Percentiles rank a stretch among this genome's conserved stretches.
phyloP scores from a whole-genome alignment of 2,888 invertebrate genomes.

The Pandemis cinnamomeana region DNA sequence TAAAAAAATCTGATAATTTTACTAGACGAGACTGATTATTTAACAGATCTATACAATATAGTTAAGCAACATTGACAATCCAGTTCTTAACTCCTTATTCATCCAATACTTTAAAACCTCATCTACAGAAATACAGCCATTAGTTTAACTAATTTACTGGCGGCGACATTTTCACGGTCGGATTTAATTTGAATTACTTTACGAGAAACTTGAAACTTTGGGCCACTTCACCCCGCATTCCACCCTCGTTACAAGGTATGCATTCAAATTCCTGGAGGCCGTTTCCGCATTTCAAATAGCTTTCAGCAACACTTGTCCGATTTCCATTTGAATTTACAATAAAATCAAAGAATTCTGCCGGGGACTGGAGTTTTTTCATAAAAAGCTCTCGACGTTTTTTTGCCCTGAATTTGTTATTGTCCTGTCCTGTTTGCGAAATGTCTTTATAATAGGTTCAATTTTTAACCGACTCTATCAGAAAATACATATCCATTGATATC shows the following conservation, averaged over 20 bases:
- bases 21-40: no score
- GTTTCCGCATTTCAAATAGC: slow-evolving; percentile 13
- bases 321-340: neutral
- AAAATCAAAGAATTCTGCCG: neutral
- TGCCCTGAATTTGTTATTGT: no score
- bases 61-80: neutral
- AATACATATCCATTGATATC: no score
- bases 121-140: neutral
- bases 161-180: neutral
- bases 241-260: slow-evolving; percentile 17
- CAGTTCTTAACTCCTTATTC: no score
- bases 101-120: neutral
- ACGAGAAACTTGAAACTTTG: neutral
- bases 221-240: slow-evolving; percentile 1
- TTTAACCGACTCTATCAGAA: no score
- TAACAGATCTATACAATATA: no score
- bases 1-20: no score
- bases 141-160: slow-evolving; percentile 1
- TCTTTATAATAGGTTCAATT: no score
- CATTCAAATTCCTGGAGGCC: slow-evolving; percentile 1
- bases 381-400: no score
- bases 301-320: slow-evolving; percentile 9
- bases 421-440: no score
- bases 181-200: slow-evolving; percentile 6
- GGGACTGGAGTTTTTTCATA: no score